These are phyloP conservation scores for Mus musculus DNA, from an alignment of 2,113 vertebrate species.

Conservation along the genomic window DNA sequence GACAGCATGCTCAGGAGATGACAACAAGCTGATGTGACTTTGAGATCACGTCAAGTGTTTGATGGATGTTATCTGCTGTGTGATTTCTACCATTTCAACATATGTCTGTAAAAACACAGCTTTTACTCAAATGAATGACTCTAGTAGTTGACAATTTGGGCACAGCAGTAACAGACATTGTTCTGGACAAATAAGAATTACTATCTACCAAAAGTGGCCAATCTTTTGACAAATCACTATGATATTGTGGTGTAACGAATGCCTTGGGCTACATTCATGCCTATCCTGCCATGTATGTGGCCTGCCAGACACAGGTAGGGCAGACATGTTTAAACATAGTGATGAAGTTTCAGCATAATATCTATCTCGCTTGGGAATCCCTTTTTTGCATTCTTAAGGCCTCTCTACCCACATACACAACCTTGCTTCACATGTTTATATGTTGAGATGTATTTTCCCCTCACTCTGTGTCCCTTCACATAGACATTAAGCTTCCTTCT, in stretches of 20 bases:
- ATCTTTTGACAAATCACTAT: neutral
- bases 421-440: conserved; percentile 20
- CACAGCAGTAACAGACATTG: neutral
- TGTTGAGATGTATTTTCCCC: neutral
- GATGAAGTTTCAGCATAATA: neutral
- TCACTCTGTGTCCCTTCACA: neutral
- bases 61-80: neutral
- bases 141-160: conserved; percentile 25
- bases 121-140: conserved; percentile 11
- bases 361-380: neutral
- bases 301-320: neutral
- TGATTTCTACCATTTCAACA: conserved; percentile 25
- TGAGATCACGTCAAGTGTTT: conserved; percentile 25
- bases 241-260: neutral
- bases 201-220: neutral
- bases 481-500: neutral
- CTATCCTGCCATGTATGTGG: neutral
- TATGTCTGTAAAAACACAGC: conserved; percentile 6
- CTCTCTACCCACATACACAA: neutral
- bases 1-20: neutral
- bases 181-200: neutral
- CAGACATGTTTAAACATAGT: neutral
- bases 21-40: conserved; percentile 19
- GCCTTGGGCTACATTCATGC: neutral
- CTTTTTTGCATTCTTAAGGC: neutral